A percentile compares a stretch with the other conserved stretches of the same genome.
phyloP scores from a whole-genome alignment of 2,888 invertebrate genomes.

The Carabus problematicus region DNA sequence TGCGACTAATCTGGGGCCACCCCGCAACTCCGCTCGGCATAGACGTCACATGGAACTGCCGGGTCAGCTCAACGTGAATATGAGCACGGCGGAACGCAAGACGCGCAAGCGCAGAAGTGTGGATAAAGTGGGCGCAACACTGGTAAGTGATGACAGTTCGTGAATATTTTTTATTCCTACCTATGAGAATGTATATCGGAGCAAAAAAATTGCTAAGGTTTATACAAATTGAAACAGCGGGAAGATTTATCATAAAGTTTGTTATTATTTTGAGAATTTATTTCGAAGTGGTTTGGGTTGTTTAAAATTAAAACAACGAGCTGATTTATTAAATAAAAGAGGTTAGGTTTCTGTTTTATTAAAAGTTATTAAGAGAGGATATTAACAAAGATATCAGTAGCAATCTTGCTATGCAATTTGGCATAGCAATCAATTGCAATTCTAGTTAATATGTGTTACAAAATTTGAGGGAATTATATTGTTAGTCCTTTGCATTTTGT shows the following conservation, averaged over 20 bases:
- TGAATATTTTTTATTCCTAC: background rate
- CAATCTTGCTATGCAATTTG: background rate
- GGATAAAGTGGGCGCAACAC: conserved; percentile 67
- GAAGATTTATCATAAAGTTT: background rate
- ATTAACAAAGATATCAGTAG: background rate
- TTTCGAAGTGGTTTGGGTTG: too few species aligned
- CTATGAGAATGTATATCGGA: background rate
- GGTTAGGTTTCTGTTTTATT: background rate
- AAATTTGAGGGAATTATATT: background rate
- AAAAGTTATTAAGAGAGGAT: too few species aligned
- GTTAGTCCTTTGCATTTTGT: too few species aligned
- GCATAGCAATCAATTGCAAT: background rate
- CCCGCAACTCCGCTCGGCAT: conserved; percentile 51
- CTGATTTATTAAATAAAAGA: background rate
- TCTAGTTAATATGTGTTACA: background rate
- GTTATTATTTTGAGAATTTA: too few species aligned
- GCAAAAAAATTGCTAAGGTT: conserved; percentile 13
- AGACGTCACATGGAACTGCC: conserved; percentile 53
- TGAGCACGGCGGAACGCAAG: conserved; percentile 51
- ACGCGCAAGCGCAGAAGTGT: conserved; percentile 67
- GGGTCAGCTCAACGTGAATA: background rate
- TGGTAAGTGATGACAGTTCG: conserved; percentile 63
- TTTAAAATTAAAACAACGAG: background rate
- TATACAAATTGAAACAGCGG: background rate
- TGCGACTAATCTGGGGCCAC: conserved; percentile 45